phyloP scores from a whole-genome alignment of 2,113 vertebrate genomes.

The Microcebus griseorufus region DNA sequence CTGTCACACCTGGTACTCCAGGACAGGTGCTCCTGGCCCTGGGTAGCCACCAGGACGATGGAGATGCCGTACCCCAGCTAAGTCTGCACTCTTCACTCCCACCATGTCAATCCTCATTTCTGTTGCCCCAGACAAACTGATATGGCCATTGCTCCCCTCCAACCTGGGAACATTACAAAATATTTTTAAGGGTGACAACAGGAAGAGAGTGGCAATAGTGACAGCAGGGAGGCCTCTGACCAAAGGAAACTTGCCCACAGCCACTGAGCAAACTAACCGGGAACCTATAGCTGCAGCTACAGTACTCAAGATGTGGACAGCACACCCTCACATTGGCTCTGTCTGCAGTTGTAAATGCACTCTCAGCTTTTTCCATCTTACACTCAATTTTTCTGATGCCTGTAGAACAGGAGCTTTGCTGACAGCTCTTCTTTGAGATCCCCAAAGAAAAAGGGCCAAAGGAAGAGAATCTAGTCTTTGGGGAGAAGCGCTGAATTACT shows the following conservation, averaged over 20 bases:
- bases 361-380: not conserved
- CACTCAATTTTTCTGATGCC: not conserved
- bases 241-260: not conserved
- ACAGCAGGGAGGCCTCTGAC: not conserved
- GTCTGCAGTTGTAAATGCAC: not conserved
- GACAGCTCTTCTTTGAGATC: not conserved
- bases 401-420: not conserved
- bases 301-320: not conserved
- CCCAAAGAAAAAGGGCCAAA: not conserved
- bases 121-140: not conserved
- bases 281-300: not conserved
- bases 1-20: not conserved
- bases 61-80: not conserved
- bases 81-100: not conserved
- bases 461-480: not conserved
- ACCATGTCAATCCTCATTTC: not conserved
- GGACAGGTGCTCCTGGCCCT: not conserved
- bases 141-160: not conserved
- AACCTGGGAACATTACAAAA: not conserved
- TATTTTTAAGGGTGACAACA: not conserved
- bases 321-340: not conserved
- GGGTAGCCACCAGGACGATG: not conserved
- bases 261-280: not conserved
- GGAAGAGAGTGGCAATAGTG: not conserved
- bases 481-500: not conserved